A percentile compares a stretch with the other conserved stretches of the same genome.
Evolutionary conservation across 2,888 invertebrate genomes (phyloP).

Genomic region (Phasia obesa): DNA sequence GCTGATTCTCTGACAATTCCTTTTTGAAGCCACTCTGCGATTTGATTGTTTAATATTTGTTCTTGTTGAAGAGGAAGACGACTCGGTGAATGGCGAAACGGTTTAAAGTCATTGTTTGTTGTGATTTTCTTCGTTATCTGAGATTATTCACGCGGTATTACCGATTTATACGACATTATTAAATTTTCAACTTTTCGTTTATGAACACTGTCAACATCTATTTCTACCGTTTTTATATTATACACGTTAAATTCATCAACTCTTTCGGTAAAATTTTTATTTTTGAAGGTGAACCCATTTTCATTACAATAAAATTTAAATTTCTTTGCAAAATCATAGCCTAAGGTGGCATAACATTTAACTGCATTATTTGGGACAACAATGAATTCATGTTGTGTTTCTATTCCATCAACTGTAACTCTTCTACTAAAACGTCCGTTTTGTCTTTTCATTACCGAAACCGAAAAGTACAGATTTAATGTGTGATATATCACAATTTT

Average conservation of each 20-base stretch:
- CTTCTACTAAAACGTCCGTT: slow-evolving; percentile 11
- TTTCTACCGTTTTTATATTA: slow-evolving; percentile 5
- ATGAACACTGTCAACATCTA: slow-evolving; percentile 12
- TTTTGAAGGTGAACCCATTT: slow-evolving; percentile 22
- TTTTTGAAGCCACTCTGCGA: too few species aligned
- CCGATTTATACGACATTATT: neutral
- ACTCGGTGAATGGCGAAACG: too few species aligned
- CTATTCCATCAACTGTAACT: slow-evolving; percentile 10
- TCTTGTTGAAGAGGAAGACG: too few species aligned
- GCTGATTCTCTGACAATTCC: too few species aligned
- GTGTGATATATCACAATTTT: neutral
- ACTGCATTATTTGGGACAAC: slow-evolving; percentile 49
- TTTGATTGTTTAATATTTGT: too few species aligned
- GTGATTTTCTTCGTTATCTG: too few species aligned
- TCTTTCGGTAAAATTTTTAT: slow-evolving; percentile 27
- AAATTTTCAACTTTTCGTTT: slow-evolving; percentile 18
- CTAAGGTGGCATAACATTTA: slow-evolving; percentile 48
- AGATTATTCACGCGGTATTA: too few species aligned
- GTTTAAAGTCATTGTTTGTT: too few species aligned
- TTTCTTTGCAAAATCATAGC: slow-evolving; percentile 54
- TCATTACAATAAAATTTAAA: slow-evolving; percentile 18
- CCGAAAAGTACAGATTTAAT: slow-evolving; percentile 8
- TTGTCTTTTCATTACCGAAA: slow-evolving; percentile 33
- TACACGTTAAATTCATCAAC: neutral
- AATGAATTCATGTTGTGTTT: slow-evolving; percentile 53